Conservation (phyloP, 2,113 vertebrate genomes). For the Larimichthys polyactis region DNA sequence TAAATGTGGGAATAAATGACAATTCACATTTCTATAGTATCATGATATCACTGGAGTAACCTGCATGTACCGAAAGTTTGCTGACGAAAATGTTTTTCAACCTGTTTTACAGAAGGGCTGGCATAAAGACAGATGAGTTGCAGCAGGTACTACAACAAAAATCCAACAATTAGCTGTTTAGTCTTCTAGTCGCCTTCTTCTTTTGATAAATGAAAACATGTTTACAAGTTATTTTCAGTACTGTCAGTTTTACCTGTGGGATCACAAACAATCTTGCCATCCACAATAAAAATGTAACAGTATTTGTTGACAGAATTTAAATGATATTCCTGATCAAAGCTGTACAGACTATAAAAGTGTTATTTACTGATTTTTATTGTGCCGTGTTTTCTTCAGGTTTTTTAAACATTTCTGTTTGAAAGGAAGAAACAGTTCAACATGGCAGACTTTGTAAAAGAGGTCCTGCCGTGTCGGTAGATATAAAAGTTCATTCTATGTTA, state of each 20-base stretch:
- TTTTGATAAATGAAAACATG: too few relatives aligned
- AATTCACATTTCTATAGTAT: not conserved
- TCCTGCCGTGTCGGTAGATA: too few relatives aligned
- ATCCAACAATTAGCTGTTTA: too few relatives aligned
- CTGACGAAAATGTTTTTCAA: not conserved
- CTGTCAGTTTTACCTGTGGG: not conserved
- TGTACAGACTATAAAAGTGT: not conserved
- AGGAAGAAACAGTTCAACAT: too few relatives aligned
- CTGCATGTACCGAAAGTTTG: not conserved
- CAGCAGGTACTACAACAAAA: not conserved
- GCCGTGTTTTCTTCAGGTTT: not conserved
- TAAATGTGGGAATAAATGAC: too few relatives aligned
- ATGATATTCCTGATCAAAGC: not conserved
- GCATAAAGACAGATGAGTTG: too few relatives aligned
- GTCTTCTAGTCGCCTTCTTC: too few relatives aligned
- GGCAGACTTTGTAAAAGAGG: too few relatives aligned
- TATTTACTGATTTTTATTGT: not conserved
- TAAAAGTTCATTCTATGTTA: too few relatives aligned
- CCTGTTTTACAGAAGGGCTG: not conserved
- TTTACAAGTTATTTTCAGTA: not conserved
- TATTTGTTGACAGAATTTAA: constrained; percentile 2
- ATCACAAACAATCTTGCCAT: not conserved
- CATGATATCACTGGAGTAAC: not conserved
- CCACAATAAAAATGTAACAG: not conserved
- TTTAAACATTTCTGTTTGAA: not conserved